These are phyloP conservation scores for Metallyticus violacea DNA, from an alignment of 2,888 invertebrate genomes.

Conservation along the genomic window DNA sequence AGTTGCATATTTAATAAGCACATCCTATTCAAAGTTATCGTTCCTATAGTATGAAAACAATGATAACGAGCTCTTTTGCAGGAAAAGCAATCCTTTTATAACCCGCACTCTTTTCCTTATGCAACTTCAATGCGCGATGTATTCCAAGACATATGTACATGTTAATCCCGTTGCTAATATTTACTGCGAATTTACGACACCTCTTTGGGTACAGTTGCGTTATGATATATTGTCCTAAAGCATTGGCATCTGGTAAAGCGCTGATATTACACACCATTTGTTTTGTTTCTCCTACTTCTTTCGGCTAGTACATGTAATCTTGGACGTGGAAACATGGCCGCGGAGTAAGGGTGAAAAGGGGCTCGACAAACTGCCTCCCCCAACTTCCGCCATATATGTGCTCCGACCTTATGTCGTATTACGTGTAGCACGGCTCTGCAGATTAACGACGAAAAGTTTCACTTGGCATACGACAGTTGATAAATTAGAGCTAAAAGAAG, in stretches of 20 bases:
- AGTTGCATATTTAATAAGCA: no score
- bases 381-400: background rate
- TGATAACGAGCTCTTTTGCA: no score
- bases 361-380: background rate
- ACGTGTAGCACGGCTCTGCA: background rate
- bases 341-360: no score
- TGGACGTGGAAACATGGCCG: background rate
- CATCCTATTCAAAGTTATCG: no score
- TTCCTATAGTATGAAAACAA: no score
- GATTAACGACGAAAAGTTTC: background rate
- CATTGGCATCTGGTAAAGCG: background rate
- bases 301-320: background rate
- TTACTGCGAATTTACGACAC: background rate
- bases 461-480: background rate
- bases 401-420: no score
- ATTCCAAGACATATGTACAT: no score
- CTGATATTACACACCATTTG: background rate
- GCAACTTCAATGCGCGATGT: background rate
- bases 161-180: no score
- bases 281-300: background rate
- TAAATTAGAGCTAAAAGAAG: background rate
- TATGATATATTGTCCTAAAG: background rate
- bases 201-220: background rate
- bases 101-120: background rate
- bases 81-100: background rate